These are phyloP conservation scores for Falco peregrinus DNA, from an alignment of 2,797 vertebrate species.

Conservation along the genomic window DNA sequence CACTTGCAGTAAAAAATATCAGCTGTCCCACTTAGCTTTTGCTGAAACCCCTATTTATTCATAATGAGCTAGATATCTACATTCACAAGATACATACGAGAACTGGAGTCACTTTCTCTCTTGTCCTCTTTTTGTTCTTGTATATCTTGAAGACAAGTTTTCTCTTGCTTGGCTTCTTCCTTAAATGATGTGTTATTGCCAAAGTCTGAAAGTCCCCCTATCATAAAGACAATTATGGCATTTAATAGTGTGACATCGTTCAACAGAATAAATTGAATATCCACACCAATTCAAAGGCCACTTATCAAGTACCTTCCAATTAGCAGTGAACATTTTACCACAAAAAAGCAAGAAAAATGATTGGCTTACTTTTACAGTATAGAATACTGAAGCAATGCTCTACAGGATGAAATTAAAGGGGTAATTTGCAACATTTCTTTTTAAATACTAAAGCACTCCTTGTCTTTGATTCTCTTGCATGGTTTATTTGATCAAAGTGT, in stretches of 20 bases:
- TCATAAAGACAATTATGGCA: neutral
- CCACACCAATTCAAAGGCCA: constrained; percentile 1
- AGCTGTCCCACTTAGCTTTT: constrained; percentile 17
- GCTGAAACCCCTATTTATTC: neutral
- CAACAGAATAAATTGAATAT: neutral
- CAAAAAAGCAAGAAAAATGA: neutral
- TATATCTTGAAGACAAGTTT: constrained; percentile 78
- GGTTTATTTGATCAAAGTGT: neutral
- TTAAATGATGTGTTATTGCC: constrained; percentile 91
- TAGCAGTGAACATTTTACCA: constrained; percentile 4
- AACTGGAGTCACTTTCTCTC: constrained; percentile 83
- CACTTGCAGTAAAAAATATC: neutral
- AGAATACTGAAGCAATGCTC: neutral
- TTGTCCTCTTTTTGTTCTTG: constrained; percentile 83
- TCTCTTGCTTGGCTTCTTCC: constrained; percentile 87
- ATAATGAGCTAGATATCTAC: neutral
- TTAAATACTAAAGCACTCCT: neutral
- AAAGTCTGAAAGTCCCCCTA: constrained; percentile 91
- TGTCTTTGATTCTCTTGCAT: neutral
- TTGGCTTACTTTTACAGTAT: neutral
- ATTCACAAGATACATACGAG: constrained; percentile 76
- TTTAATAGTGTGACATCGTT: constrained; percentile 1
- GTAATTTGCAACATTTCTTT: neutral
- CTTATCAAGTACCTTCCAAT: constrained; percentile 13
- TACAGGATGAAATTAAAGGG: neutral